Base-by-base conservation (phyloP, 2,113 vertebrate species). In the Cyanocitta stelleri region DNA sequence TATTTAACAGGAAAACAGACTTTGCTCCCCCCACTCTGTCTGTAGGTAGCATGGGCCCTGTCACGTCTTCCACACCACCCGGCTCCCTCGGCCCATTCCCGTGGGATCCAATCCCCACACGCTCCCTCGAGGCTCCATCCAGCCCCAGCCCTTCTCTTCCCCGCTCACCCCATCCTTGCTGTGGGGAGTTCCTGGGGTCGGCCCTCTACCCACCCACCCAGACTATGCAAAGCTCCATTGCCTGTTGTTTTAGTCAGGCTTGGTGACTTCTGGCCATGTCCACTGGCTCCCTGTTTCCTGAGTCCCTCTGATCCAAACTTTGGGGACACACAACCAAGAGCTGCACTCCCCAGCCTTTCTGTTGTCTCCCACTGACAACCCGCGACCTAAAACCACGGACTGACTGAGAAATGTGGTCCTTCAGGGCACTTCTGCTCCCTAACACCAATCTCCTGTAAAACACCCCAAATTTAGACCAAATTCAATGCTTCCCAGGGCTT, bases 141-240 rank as follows among this genome's bases (percentile, higher is more conserved):
- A 46, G 30, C 52, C 74, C 67, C 56, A 8, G 35, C 27, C 32
- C 71, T 14, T 22, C 64, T 55, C 58, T 52, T 33, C 11, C 43
- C 29, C 1, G 16, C 67, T 52, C n/a, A 1, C 16, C 54, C 62
- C 8, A 11, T 35, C 66, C 26, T 13, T 23, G 58, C 91, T 18
- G 2, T 1, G 13, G 56, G 78, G 54, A 39, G 24, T n/a, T 46
- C 32, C 82, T 37, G 85, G 82, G 66, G 0, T 7, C 33, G 63
- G 72, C 71, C 16, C 76, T 85, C 43, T 32, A 1, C 9, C 62
- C 3, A 13, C 21, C 90, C 78, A 23, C 72, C 72, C 83, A 64
- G 87, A 96, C 95, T 94, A 94, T 89, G 96, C 93, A 96, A 97
- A 93, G 81, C 75, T 84, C 75, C 92, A 22, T 21, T 8, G 58